These are phyloP conservation scores for Platypus cylindrus DNA, from an alignment of 2,888 invertebrate species.

Conservation along the genomic window DNA sequence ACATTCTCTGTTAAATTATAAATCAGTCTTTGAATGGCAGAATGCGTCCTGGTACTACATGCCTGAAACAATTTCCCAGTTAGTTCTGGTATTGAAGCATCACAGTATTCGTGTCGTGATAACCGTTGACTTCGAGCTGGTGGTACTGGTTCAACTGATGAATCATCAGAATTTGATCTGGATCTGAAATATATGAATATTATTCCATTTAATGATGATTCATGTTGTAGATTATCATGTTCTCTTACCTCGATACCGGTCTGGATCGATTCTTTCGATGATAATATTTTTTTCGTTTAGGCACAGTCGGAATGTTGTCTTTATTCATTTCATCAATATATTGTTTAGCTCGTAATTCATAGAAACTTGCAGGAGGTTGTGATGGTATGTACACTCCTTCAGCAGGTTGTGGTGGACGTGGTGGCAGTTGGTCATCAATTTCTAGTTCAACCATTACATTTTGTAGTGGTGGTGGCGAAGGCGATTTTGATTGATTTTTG, in stretches of 20 bases:
- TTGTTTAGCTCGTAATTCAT: slow-evolving; percentile 29
- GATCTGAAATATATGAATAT: slow-evolving; percentile 15
- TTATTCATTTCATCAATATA: slow-evolving; percentile 27
- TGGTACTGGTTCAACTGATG: slow-evolving; percentile 11
- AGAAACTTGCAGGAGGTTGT: slow-evolving; percentile 34
- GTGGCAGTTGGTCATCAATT: slow-evolving; percentile 28
- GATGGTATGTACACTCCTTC: slow-evolving; percentile 28
- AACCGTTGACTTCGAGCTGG: slow-evolving; percentile 16
- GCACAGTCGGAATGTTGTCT: slow-evolving; percentile 32
- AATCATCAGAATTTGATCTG: slow-evolving; percentile 27
- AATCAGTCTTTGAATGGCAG: slow-evolving; percentile 56
- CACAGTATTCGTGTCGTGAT: slow-evolving; percentile 36
- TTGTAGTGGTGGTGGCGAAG: neutral
- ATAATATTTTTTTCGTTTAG: slow-evolving; percentile 40
- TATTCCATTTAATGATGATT: too few relatives aligned
- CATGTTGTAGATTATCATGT: neutral
- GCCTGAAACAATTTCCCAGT: slow-evolving; percentile 58
- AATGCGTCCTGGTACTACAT: slow-evolving; percentile 50
- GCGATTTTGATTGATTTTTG: neutral
- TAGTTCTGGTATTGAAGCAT: slow-evolving; percentile 56
- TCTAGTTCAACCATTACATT: slow-evolving; percentile 22
- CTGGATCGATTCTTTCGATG: slow-evolving; percentile 33
- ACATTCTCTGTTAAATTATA: slow-evolving; percentile 47
- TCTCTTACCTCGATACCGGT: slow-evolving; percentile 18
- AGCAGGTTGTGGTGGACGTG: slow-evolving; percentile 34